Evolutionary conservation across 2,888 invertebrate genomes (phyloP), one percentile per base, ranked within the genome.

Genomic region (Volucella bombylans): DNA sequence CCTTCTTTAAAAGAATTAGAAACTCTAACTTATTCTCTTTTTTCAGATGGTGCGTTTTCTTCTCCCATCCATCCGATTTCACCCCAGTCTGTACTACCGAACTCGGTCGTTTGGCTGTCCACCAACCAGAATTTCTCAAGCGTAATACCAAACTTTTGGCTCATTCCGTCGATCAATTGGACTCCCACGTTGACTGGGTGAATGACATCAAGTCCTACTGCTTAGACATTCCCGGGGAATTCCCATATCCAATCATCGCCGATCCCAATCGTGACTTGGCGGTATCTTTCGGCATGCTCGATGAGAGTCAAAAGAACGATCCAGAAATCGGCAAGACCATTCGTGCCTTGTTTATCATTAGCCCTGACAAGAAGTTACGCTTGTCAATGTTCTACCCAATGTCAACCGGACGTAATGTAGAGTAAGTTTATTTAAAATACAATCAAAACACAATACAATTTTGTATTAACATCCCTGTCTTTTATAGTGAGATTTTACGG

Each of bases 31-130:
- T 31, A 31, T 31, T 39, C 15, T 41, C 50, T 72, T 8, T 67
- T 90, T 91, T 12, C 89, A 96, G 96, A 57, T 96, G 98, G 98
- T 95, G 96, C 77, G 94, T 97, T 89, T 91, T 97, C 31, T 97
- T 97, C 90, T 97, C 97, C 0, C 97, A 97, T 90, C 97, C 97
- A 0, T 95, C 96, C 9, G 97, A 97, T 91, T 97, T 95, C 90
- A 97, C 97, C 0, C 97, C 97, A 0, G 97, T 97, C 0, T 97
- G 97, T 90, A 97, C 97, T 8, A 97, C 97, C 0, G 97, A 97
- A 91, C 92, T 97, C 87, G 96, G 96, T 3, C 93, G 95, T 57
- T 94, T 96, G 68, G 95, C 95, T 2, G 94, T 95, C 14, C 94
- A 96, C 88, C 91, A 93, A 69, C 93, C 94, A 0, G 93, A 95